Conservation (phyloP, 37 sponge, comb jelly and placozoan species). For the Geodia barretti region DNA sequence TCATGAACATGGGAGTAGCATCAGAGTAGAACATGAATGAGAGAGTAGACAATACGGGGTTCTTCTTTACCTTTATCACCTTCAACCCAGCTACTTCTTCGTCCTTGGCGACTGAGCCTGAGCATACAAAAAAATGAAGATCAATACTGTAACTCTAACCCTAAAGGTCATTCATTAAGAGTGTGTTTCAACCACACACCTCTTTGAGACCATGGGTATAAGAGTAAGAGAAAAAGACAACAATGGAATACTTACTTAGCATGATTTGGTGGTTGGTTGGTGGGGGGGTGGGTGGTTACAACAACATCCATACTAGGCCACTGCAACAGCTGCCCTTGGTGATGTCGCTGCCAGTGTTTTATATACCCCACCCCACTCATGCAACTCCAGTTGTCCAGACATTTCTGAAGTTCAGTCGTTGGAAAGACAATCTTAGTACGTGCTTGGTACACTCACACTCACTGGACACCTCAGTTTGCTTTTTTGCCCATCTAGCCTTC, state of each 20-base stretch:
- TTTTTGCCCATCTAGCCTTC: neutral
- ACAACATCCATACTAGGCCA: neutral
- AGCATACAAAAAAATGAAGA: neutral
- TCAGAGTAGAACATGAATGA: neutral
- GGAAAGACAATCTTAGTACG: neutral
- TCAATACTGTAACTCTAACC: slow-evolving; percentile 4
- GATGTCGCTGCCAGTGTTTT: neutral
- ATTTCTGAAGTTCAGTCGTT: neutral
- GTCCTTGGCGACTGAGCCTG: too few species aligned
- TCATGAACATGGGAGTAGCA: too few species aligned
- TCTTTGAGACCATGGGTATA: slow-evolving; percentile 4
- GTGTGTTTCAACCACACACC: slow-evolving; percentile 1
- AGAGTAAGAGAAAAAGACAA: neutral
- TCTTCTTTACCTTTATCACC: too few species aligned
- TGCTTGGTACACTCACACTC: slow-evolving; percentile 2
- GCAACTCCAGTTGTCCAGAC: neutral
- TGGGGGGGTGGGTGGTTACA: neutral
- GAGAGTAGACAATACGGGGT: neutral
- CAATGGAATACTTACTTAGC: slow-evolving; percentile 4
- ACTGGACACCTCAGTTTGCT: neutral
- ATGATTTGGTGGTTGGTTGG: too few species aligned
- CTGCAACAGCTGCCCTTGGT: neutral
- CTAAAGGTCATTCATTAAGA: too few species aligned
- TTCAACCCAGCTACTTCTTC: too few species aligned
- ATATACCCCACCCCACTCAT: neutral